These are phyloP conservation scores for Meiosimyza platycephala DNA, from an alignment of 2,888 invertebrate genomes.

Conservation along the genomic window DNA sequence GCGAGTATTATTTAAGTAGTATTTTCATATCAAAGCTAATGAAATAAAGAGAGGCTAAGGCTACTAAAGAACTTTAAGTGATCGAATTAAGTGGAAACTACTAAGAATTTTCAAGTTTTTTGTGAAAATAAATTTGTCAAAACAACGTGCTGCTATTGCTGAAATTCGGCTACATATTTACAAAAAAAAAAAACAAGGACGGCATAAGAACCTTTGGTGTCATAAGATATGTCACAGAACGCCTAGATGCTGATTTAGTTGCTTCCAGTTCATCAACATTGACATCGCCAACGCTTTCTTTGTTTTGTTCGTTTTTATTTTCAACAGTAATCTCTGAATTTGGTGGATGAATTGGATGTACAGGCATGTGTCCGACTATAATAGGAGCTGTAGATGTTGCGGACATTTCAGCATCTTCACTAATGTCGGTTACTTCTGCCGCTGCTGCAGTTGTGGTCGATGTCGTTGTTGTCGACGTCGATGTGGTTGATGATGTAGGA, in stretches of 20 bases:
- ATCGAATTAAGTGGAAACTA: no score
- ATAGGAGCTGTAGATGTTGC: constrained; percentile 44
- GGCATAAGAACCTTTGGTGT: constrained; percentile 64
- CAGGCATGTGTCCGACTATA: no score
- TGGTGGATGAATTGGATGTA: constrained; percentile 9
- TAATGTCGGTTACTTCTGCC: constrained; percentile 31
- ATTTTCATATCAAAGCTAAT: no score
- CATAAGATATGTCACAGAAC: constrained; percentile 48
- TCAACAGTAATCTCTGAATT: constrained; percentile 9
- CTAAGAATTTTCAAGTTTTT: no score
- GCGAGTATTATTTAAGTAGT: no score
- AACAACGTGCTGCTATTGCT: no score
- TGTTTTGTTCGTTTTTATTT: constrained; percentile 56
- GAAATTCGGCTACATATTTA: neutral
- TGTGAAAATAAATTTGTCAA: no score
- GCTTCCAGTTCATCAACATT: constrained; percentile 56
- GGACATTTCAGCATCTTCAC: constrained; percentile 43
- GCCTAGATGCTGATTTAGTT: constrained; percentile 53
- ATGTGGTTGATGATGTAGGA: constrained; percentile 58
- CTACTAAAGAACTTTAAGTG: no score
- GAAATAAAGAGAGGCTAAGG: no score
- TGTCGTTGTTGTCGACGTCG: constrained; percentile 49
- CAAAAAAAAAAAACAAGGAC: constrained; percentile 5
- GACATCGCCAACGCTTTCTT: constrained; percentile 57
- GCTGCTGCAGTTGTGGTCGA: constrained; percentile 39